Percentiles rank a stretch among this genome's conserved stretches.
Conservation (phyloP, 2,888 invertebrate genomes). For the Hyppa rectilinea region DNA sequence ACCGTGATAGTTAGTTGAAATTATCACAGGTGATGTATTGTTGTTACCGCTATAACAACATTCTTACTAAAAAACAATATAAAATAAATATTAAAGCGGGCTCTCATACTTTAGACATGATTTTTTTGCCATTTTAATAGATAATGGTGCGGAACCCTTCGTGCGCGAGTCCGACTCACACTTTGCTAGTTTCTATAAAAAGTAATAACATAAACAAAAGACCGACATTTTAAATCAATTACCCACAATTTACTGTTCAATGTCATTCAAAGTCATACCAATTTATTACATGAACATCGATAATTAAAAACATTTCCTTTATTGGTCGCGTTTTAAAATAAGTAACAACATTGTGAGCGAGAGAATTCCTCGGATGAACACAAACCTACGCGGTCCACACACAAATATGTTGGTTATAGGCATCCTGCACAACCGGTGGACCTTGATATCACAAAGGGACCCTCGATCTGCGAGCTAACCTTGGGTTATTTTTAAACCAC, state of each 20-base stretch:
- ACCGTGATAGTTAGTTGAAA: no score
- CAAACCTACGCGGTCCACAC: slow-evolving; percentile 73
- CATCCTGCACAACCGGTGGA: slow-evolving; percentile 87
- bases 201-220: slow-evolving; percentile 26
- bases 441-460: slow-evolving; percentile 89
- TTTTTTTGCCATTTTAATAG: no score
- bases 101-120: no score
- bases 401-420: slow-evolving; percentile 77
- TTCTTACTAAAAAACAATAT: no score
- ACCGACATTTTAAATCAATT: slow-evolving; percentile 37
- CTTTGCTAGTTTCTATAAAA: no score
- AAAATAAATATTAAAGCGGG: no score
- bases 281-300: slow-evolving; percentile 27
- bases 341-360: slow-evolving; percentile 34
- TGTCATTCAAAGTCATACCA: slow-evolving; percentile 42
- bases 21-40: no score
- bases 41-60: no score
- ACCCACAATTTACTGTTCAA: slow-evolving; percentile 35
- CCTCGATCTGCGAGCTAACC: slow-evolving; percentile 85
- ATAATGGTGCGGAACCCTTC: no score
- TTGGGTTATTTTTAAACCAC: slow-evolving; percentile 89
- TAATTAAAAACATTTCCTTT: slow-evolving; percentile 24
- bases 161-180: no score
- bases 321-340: slow-evolving; percentile 19
- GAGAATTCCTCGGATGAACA: slow-evolving; percentile 54